A percentile compares a stretch with the other conserved stretches of the same genome.
Conservation (phyloP, 2,113 vertebrate species). For the Chaenocephalus aceratus region DNA sequence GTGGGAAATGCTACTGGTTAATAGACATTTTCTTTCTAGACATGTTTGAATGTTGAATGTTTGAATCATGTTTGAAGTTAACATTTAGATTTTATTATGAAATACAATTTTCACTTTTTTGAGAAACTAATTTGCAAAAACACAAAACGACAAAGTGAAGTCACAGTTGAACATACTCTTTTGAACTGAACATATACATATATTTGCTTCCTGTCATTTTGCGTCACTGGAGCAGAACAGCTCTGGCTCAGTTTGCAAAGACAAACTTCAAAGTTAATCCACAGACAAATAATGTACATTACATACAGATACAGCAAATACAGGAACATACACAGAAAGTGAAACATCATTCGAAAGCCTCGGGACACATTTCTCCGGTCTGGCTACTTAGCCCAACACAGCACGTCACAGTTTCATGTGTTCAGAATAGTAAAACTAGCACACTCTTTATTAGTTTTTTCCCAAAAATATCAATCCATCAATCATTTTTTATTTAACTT, state of each 20-base stretch:
- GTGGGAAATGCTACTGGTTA: too few species aligned
- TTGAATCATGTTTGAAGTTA: background rate
- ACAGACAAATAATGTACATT: constrained; percentile 4
- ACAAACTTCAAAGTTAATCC: background rate
- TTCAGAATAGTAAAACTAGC: background rate
- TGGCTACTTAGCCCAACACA: background rate
- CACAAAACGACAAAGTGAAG: background rate
- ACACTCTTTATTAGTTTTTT: background rate
- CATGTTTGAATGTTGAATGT: too few species aligned
- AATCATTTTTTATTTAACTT: background rate
- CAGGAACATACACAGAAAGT: background rate
- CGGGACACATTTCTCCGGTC: background rate
- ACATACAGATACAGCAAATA: constrained; percentile 20
- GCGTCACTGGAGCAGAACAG: background rate
- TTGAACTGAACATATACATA: background rate
- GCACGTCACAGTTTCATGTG: too few species aligned
- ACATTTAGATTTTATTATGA: background rate
- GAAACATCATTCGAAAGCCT: constrained; percentile 9
- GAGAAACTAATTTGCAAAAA: background rate
- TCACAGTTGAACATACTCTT: background rate
- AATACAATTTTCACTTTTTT: background rate
- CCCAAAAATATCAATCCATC: background rate
- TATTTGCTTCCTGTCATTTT: background rate
- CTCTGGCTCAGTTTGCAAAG: background rate
- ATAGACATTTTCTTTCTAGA: too few species aligned